Percentiles rank a stretch among this genome's conserved stretches.
phyloP scores from a whole-genome alignment of 1,140 invertebrate species.

The Drosophila bocki region DNA sequence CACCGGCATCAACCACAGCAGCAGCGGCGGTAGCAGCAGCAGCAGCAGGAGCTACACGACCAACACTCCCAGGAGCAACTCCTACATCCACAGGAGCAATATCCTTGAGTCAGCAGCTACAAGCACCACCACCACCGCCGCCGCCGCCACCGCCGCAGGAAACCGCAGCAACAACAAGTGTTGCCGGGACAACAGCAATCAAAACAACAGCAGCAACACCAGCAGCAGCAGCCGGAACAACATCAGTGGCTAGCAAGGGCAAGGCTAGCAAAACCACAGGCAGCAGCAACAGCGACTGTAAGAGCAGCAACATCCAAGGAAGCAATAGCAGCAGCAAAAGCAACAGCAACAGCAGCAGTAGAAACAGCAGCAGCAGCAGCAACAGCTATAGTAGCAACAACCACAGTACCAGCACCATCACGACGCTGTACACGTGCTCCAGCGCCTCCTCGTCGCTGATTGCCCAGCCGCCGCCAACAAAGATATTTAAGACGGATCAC shows the following conservation, averaged over 20 bases:
- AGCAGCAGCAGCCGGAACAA: constrained; percentile 27
- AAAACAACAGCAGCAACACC: constrained; percentile 21
- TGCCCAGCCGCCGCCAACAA: constrained; percentile 82
- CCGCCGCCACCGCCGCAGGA: constrained; percentile 38
- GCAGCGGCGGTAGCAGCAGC: constrained; percentile 9
- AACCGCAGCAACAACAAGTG: constrained; percentile 37
- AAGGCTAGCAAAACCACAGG: constrained; percentile 30
- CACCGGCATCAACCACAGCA: constrained; percentile 25
- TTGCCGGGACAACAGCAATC: constrained; percentile 23
- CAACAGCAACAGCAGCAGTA: constrained; percentile 2
- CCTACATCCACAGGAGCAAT: constrained; percentile 23
- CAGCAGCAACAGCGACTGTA: constrained; percentile 23
- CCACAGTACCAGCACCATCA: constrained; percentile 56
- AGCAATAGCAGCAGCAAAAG: constrained; percentile 12
- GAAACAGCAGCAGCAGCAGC: constrained; percentile 23
- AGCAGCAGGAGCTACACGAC: constrained; percentile 33
- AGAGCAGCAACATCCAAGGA: constrained; percentile 10
- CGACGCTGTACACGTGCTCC: constrained; percentile 75
- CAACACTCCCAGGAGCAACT: constrained; percentile 24
- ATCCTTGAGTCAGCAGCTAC: constrained; percentile 38
- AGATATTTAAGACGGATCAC: constrained; percentile 85
- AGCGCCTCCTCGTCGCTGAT: constrained; percentile 76
- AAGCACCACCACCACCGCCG: constrained; percentile 24
- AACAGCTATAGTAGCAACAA: constrained; percentile 31
- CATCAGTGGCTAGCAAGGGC: constrained; percentile 13